These are phyloP conservation scores for Drosophila phalerata DNA, from an alignment of 2,888 invertebrate species.

Conservation along the genomic window DNA sequence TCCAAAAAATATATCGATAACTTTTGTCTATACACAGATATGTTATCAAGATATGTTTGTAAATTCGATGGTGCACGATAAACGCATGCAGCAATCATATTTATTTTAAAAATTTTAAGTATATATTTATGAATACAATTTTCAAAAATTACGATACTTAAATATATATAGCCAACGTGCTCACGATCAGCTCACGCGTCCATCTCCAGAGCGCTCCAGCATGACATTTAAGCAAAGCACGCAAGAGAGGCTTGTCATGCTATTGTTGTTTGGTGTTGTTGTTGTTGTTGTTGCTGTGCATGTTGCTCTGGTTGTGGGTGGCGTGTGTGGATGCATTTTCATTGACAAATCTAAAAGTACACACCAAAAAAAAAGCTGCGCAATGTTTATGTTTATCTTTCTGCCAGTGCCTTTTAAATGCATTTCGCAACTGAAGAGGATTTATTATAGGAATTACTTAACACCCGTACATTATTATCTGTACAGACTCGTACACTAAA, in stretches of 20 bases:
- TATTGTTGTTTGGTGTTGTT: constrained; percentile 11
- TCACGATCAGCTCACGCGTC: constrained; percentile 41
- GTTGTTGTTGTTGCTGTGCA: constrained; percentile 8
- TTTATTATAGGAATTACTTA: constrained; percentile 58
- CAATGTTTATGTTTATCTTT: constrained; percentile 41
- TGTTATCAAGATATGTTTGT: neutral
- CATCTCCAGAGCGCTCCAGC: constrained; percentile 43
- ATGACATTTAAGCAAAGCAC: constrained; percentile 51
- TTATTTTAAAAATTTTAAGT: neutral
- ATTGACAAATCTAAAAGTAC: constrained; percentile 51
- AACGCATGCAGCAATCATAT: neutral
- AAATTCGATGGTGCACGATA: neutral
- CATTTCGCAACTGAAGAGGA: constrained; percentile 33
- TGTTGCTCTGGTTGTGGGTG: constrained; percentile 26
- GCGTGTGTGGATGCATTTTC: constrained; percentile 54
- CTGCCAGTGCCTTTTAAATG: constrained; percentile 3
- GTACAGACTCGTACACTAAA: neutral
- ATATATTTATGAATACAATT: neutral
- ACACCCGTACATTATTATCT: constrained; percentile 38
- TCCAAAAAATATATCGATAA: constrained; percentile 48
- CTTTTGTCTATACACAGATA: constrained; percentile 17
- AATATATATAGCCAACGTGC: neutral
- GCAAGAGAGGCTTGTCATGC: constrained; percentile 51
- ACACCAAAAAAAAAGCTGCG: constrained; percentile 17
- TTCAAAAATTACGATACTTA: neutral